phyloP scores from a whole-genome alignment of 2,797 vertebrate genomes.

The Xenentodon cancila region DNA sequence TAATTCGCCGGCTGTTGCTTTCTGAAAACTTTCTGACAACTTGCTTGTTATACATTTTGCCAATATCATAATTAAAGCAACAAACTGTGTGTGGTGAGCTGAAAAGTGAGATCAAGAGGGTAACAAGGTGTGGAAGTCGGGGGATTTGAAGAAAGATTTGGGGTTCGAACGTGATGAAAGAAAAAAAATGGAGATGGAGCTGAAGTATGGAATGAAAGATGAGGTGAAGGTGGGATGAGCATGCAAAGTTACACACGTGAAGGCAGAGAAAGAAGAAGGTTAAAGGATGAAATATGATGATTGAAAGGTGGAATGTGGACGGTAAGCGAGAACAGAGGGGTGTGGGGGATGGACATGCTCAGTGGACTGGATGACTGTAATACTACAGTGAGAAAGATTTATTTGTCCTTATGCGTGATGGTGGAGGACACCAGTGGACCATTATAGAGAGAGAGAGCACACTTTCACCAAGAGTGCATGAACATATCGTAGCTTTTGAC shows the following conservation, averaged over 20 bases:
- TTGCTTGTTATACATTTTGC: no score
- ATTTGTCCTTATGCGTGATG: constrained; percentile 44
- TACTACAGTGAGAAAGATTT: constrained; percentile 50
- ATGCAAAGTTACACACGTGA: constrained; percentile 2
- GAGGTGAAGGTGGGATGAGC: background rate
- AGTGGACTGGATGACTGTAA: constrained; percentile 32
- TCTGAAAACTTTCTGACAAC: no score
- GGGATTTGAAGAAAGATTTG: background rate
- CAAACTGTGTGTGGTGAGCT: background rate
- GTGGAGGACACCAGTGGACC: constrained; percentile 51
- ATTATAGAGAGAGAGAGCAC: constrained; percentile 5
- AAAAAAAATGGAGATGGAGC: no score
- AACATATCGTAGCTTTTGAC: background rate
- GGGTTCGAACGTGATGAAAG: no score
- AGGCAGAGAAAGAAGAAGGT: constrained; percentile 4
- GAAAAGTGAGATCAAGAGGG: background rate
- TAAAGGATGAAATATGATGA: constrained; percentile 9
- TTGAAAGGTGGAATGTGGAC: constrained; percentile 2
- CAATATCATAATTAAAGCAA: no score
- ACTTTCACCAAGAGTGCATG: constrained; percentile 5
- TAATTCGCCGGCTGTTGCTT: no score
- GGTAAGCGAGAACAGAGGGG: constrained; percentile 2
- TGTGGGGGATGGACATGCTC: constrained; percentile 25
- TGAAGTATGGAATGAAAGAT: background rate
- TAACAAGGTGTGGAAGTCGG: background rate